These are phyloP conservation scores for Panzeria rudis DNA, from an alignment of 2,888 invertebrate genomes.

Conservation along the genomic window DNA sequence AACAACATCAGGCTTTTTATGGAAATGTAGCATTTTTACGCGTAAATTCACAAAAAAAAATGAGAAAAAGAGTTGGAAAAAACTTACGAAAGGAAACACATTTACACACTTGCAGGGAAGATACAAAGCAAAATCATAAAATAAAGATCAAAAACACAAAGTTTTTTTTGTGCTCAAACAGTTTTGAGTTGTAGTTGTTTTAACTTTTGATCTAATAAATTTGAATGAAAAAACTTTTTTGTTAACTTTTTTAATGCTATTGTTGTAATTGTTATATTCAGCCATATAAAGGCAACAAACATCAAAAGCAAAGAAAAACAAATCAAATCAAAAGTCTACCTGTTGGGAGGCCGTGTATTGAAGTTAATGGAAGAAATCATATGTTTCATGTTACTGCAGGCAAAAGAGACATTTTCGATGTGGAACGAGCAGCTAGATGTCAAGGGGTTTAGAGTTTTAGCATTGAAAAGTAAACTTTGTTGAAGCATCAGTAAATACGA, in stretches of 20 bases:
- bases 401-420: slow-evolving; percentile 1
- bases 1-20: slow-evolving; percentile 44
- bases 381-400: slow-evolving; percentile 38
- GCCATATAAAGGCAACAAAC: slow-evolving; percentile 27
- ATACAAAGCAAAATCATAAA: neutral
- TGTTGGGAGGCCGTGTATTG: slow-evolving; percentile 41
- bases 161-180: neutral
- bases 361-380: slow-evolving; percentile 22
- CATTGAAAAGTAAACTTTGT: slow-evolving; percentile 25
- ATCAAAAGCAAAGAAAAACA: slow-evolving; percentile 30
- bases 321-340: slow-evolving; percentile 62
- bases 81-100: neutral
- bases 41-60: slow-evolving; percentile 56
- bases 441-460: neutral
- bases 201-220: slow-evolving; percentile 55
- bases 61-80: slow-evolving; percentile 31
- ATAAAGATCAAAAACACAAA: slow-evolving; percentile 45
- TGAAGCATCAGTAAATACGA: neutral
- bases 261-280: slow-evolving; percentile 23
- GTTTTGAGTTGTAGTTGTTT: slow-evolving; percentile 43
- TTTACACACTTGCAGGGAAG: neutral
- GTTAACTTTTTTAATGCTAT: slow-evolving; percentile 33
- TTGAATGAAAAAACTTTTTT: slow-evolving; percentile 36
- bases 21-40: slow-evolving; percentile 54
- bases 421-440: neutral